Percentiles rank a stretch among this genome's conserved stretches.
Conservation (phyloP, 1,140 invertebrate species). For the Protaetia brevitarsis region DNA sequence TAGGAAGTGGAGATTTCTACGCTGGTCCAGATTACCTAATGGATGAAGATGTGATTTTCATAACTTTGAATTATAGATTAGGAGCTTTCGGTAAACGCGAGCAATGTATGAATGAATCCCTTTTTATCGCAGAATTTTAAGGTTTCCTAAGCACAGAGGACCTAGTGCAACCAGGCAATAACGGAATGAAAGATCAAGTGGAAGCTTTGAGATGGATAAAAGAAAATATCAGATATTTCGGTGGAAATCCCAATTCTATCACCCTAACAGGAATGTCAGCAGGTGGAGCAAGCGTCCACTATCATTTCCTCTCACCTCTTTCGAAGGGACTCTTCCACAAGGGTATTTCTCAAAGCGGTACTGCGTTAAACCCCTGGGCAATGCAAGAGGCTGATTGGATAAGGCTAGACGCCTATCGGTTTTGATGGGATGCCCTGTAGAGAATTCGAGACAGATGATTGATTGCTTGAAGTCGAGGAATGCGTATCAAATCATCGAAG, state of each 20-base stretch:
- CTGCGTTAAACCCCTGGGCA: slow-evolving; percentile 65
- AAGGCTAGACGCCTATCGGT: slow-evolving; percentile 54
- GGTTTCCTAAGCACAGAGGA: slow-evolving; percentile 37
- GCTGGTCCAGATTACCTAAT: slow-evolving; percentile 54
- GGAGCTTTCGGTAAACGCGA: slow-evolving; percentile 53
- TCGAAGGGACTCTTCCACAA: slow-evolving; percentile 51
- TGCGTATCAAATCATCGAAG: background rate
- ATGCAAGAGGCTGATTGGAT: slow-evolving; percentile 48
- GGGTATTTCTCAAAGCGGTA: slow-evolving; percentile 75
- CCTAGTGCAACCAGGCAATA: slow-evolving; percentile 50
- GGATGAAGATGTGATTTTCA: slow-evolving; percentile 57
- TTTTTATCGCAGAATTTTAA: background rate
- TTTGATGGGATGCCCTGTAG: slow-evolving; percentile 53
- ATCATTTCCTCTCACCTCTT: slow-evolving; percentile 51
- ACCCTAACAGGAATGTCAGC: slow-evolving; percentile 47
- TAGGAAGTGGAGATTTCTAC: slow-evolving; percentile 44
- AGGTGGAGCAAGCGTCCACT: slow-evolving; percentile 55
- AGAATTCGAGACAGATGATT: slow-evolving; percentile 47
- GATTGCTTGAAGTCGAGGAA: slow-evolving; percentile 53
- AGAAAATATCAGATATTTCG: slow-evolving; percentile 58
- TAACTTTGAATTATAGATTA: slow-evolving; percentile 62
- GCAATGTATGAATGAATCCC: background rate
- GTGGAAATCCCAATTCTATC: slow-evolving; percentile 56
- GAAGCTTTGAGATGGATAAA: slow-evolving; percentile 56
- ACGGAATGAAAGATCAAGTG: slow-evolving; percentile 59